Evolutionary conservation across 2,113 vertebrate genomes (phyloP).

Genomic region (Lontra canadensis): DNA sequence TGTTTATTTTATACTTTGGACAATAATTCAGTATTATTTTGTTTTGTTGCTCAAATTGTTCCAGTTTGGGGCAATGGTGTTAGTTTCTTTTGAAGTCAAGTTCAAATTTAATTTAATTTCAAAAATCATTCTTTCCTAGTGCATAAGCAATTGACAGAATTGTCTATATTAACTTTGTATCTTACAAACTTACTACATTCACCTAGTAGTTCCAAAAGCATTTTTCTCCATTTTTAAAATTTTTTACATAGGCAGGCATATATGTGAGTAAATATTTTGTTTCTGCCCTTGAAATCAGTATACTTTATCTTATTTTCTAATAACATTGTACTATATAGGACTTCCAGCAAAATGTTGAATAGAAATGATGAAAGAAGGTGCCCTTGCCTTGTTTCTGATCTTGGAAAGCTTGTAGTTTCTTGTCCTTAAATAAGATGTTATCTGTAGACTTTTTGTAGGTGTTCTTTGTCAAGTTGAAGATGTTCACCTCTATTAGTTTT

Average conservation of each 20-base stretch:
- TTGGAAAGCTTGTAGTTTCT: background rate
- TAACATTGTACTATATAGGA: background rate
- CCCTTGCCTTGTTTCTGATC: background rate
- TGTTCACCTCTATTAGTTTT: background rate
- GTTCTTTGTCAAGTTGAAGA: background rate
- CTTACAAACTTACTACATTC: background rate
- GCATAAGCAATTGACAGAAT: background rate
- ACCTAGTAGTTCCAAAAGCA: background rate
- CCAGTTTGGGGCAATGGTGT: background rate
- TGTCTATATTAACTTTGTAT: background rate
- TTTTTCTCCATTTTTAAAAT: background rate
- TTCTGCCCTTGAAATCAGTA: background rate
- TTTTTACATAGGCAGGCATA: background rate
- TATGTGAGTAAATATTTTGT: background rate
- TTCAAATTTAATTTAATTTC: conserved; percentile 4
- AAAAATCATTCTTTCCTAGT: background rate
- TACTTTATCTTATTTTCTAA: background rate
- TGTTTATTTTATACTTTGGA: background rate
- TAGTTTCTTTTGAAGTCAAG: background rate
- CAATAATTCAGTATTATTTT: background rate
- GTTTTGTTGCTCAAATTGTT: background rate
- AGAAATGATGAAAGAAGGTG: background rate
- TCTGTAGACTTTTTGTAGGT: background rate
- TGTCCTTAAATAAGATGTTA: background rate
- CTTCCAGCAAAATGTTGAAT: background rate